Conservation (phyloP, 1,140 invertebrate species). For the Sminthurinus signatus region DNA sequence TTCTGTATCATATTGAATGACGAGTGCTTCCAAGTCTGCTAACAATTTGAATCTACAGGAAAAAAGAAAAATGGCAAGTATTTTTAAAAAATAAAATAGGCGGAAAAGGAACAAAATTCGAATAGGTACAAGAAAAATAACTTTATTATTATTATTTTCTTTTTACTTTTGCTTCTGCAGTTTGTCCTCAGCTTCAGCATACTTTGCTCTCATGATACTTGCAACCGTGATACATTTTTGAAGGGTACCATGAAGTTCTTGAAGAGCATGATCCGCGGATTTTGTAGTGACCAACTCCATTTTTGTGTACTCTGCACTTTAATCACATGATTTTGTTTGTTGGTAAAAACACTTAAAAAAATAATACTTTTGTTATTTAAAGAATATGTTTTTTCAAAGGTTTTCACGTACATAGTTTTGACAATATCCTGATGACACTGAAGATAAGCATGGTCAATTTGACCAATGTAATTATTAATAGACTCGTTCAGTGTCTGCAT, state of each 20-base stretch:
- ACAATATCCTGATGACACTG: conserved; percentile 8
- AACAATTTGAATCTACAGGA: neutral
- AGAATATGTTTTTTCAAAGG: neutral
- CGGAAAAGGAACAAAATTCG: too few species aligned
- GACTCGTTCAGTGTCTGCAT: conserved; percentile 12
- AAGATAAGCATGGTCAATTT: conserved; percentile 14
- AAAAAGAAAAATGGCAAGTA: neutral
- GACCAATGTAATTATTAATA: conserved; percentile 11
- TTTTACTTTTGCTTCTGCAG: conserved; percentile 6
- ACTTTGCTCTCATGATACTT: conserved; percentile 14
- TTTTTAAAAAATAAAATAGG: too few species aligned
- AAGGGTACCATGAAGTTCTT: conserved; percentile 4
- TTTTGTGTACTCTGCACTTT: conserved; percentile 13
- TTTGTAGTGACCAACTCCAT: conserved; percentile 16
- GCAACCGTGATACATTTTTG: conserved; percentile 3
- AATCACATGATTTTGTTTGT: neutral
- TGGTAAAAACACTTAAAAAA: too few species aligned
- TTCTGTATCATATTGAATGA: conserved; percentile 9
- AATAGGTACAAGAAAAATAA: too few species aligned
- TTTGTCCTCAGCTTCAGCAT: conserved; percentile 1
- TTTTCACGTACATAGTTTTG: conserved; percentile 5
- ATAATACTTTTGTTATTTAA: too few species aligned
- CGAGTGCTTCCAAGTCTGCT: conserved; percentile 5
- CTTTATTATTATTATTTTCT: too few species aligned
- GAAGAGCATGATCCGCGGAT: conserved; percentile 7